phyloP scores from a whole-genome alignment of 37 sponge, comb jelly and placozoan genomes.

The Lycopodina hypogea region DNA sequence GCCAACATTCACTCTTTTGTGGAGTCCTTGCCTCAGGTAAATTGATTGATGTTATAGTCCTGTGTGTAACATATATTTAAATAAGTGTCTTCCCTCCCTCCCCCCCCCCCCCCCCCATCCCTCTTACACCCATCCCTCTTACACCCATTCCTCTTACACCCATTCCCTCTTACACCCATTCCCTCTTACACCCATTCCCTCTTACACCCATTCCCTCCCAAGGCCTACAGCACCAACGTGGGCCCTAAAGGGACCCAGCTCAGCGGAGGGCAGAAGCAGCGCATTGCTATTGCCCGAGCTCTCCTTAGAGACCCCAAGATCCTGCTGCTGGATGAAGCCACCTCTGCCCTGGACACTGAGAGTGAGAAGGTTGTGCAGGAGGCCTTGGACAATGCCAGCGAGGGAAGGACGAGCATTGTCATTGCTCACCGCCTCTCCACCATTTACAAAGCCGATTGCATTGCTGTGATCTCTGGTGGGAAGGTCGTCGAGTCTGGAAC shows the following conservation, averaged over 20 bases:
- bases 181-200: not conserved
- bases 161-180: not conserved
- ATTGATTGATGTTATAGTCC: not conserved
- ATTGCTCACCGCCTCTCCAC: slow-evolving; percentile 91
- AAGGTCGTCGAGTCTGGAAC: slow-evolving; percentile 61
- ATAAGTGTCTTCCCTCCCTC: too few relatives aligned
- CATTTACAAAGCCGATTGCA: slow-evolving; percentile 76
- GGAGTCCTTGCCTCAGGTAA: slow-evolving; percentile 78
- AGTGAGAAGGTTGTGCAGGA: slow-evolving; percentile 87
- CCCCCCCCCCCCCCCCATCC: too few relatives aligned
- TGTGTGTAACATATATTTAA: too few relatives aligned
- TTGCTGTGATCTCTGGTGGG: slow-evolving; percentile 78
- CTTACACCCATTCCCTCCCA: not conserved
- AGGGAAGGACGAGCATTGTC: slow-evolving; percentile 82
- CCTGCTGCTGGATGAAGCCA: slow-evolving; percentile 83
- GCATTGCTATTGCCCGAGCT: slow-evolving; percentile 82
- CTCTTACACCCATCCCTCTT: too few relatives aligned
- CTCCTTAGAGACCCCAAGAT: slow-evolving; percentile 75
- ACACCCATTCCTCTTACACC: too few relatives aligned
- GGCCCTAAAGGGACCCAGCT: slow-evolving; percentile 72
- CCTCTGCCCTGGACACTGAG: slow-evolving; percentile 82
- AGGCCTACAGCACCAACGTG: slow-evolving; percentile 71
- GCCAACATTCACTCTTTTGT: slow-evolving; percentile 94
- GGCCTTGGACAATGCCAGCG: slow-evolving; percentile 80
- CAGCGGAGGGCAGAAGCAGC: slow-evolving; percentile 83